Evolutionary conservation across 2,888 invertebrate genomes (phyloP).

Genomic region (Leuctra nigra): DNA sequence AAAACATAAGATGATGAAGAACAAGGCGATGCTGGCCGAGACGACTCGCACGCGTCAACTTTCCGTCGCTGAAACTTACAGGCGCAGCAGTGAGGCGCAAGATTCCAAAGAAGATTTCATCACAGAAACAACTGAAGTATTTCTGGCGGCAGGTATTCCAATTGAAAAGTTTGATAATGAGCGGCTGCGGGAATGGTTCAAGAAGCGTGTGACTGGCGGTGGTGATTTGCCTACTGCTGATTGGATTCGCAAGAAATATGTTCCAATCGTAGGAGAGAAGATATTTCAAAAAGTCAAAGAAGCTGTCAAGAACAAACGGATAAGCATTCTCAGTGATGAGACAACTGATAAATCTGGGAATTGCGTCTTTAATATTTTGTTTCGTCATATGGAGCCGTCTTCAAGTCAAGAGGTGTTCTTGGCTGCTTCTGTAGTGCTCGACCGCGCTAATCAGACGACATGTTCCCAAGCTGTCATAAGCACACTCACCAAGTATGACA

Average conservation of each 20-base stretch:
- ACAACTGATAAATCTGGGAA: slow-evolving; percentile 20
- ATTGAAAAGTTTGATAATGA: slow-evolving; percentile 4
- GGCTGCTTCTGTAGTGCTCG: slow-evolving; percentile 12
- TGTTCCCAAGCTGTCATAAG: slow-evolving; percentile 14
- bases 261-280: slow-evolving; percentile 12
- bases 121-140: slow-evolving; percentile 9
- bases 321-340: slow-evolving; percentile 17
- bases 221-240: slow-evolving; percentile 19
- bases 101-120: slow-evolving; percentile 17
- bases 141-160: slow-evolving; percentile 6
- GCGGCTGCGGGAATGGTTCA: neutral
- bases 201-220: slow-evolving; percentile 10
- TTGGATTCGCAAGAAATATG: slow-evolving; percentile 12
- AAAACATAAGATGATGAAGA: neutral
- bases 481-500: slow-evolving; percentile 9
- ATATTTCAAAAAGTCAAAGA: slow-evolving; percentile 6
- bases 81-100: slow-evolving; percentile 8
- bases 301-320: neutral
- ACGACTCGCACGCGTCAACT: neutral
- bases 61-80: slow-evolving; percentile 12
- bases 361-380: slow-evolving; percentile 21
- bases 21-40: neutral
- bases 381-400: slow-evolving; percentile 17
- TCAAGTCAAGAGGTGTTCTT: neutral
- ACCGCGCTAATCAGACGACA: slow-evolving; percentile 6